A percentile compares a stretch with the other conserved stretches of the same genome.
phyloP scores from a whole-genome alignment of 2,797 vertebrate species.

The Coregonus sp. region DNA sequence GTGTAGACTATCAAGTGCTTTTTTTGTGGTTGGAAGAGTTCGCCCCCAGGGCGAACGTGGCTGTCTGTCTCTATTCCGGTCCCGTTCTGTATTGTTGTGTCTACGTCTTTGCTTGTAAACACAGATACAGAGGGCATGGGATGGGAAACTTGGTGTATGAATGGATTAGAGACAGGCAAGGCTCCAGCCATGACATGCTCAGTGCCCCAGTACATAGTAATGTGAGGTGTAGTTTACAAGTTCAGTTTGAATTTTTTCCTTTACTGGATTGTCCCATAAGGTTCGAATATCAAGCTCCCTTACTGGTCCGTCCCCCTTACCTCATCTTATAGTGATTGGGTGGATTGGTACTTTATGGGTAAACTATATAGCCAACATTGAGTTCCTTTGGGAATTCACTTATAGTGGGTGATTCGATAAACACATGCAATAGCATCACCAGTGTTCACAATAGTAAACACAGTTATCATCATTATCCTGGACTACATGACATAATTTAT shows the following conservation, averaged over 20 bases:
- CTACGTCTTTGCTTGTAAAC: background rate
- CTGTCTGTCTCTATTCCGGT: background rate
- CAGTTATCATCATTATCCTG: background rate
- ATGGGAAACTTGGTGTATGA: background rate
- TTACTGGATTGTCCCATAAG: background rate
- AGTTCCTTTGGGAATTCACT: background rate
- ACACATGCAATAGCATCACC: background rate
- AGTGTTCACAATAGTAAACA: background rate
- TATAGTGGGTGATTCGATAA: background rate
- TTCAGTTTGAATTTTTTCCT: background rate
- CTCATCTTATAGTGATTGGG: background rate
- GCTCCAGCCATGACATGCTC: background rate
- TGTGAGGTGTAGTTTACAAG: background rate
- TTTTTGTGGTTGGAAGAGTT: conserved; percentile 17
- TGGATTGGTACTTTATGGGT: background rate
- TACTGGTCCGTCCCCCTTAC: background rate
- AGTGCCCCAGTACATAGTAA: background rate
- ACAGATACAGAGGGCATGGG: background rate
- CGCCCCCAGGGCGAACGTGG: background rate
- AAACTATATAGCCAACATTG: background rate
- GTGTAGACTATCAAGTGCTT: conserved; percentile 28
- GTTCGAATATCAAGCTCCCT: background rate
- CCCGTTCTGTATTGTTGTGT: conserved; percentile 15
- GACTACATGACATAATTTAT: background rate
- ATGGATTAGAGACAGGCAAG: background rate